phyloP scores from a whole-genome alignment of 2,888 invertebrate genomes.

The Cosmopolites sordidus region DNA sequence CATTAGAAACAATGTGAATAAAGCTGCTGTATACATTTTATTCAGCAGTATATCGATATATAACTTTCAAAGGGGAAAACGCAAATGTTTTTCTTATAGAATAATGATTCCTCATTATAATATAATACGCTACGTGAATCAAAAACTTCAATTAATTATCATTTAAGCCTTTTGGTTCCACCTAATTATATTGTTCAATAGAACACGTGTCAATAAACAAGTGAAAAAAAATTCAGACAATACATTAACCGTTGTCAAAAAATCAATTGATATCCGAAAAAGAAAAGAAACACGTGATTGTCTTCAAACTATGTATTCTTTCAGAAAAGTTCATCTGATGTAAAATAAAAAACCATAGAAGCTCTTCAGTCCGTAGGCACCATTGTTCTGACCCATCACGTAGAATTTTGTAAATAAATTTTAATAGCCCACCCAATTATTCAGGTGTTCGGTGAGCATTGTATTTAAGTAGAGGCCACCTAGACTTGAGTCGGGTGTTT shows the following conservation, averaged over 20 bases:
- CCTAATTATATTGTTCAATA: background rate
- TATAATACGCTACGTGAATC: no score
- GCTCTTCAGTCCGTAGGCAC: conserved; percentile 6
- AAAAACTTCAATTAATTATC: no score
- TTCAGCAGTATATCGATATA: no score
- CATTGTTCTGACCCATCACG: conserved; percentile 15
- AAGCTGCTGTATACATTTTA: no score
- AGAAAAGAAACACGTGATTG: background rate
- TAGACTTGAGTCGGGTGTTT: background rate
- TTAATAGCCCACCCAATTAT: conserved; percentile 21
- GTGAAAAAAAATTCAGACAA: background rate
- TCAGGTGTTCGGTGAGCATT: conserved; percentile 22
- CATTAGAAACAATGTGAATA: no score
- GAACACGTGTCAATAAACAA: background rate
- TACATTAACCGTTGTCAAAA: background rate
- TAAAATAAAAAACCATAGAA: background rate
- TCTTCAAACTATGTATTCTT: no score
- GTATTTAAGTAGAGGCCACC: conserved; percentile 17
- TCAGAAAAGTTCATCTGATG: no score
- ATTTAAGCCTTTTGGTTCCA: no score
- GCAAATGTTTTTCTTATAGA: no score
- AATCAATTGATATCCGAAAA: background rate
- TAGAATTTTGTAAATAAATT: conserved; percentile 16
- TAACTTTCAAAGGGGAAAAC: no score
- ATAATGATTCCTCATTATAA: no score